Evolutionary conservation across 2,888 invertebrate species (phyloP).

Genomic region (Sphecodes monilicornis): DNA sequence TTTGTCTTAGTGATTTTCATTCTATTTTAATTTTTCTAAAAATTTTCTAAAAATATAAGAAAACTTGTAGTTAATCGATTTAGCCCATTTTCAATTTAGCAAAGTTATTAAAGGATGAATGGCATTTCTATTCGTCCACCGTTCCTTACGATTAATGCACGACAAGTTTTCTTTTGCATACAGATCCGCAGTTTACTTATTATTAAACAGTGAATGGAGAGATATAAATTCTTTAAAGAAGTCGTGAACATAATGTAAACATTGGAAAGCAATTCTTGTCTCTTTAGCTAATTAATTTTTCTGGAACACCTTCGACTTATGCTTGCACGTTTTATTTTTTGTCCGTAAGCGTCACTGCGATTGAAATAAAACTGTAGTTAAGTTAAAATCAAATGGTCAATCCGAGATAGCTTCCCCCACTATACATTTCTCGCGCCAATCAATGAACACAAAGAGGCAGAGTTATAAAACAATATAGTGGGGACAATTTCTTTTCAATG

Average conservation of each 20-base stretch:
- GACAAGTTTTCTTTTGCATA: background rate
- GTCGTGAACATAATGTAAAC: background rate
- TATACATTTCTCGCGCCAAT: background rate
- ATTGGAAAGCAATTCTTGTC: background rate
- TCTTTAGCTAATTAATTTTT: background rate
- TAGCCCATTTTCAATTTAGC: background rate
- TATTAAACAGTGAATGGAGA: background rate
- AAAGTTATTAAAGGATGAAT: background rate
- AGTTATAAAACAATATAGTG: background rate
- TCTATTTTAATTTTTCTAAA: too few species aligned
- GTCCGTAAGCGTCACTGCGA: background rate
- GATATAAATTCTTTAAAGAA: background rate
- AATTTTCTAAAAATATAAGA: too few species aligned
- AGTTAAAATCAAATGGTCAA: background rate
- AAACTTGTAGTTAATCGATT: background rate
- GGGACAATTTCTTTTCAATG: background rate
- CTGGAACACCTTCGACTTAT: slow-evolving; percentile 10
- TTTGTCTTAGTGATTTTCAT: too few species aligned
- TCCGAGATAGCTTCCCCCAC: background rate
- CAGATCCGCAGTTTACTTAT: background rate
- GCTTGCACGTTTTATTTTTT: slow-evolving; percentile 4
- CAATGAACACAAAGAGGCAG: background rate
- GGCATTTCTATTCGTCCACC: too few species aligned
- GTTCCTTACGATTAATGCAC: too few species aligned
- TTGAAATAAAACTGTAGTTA: background rate